Evolutionary conservation across 2,888 invertebrate genomes (phyloP).

Genomic region (Parnassius glacialis): DNA sequence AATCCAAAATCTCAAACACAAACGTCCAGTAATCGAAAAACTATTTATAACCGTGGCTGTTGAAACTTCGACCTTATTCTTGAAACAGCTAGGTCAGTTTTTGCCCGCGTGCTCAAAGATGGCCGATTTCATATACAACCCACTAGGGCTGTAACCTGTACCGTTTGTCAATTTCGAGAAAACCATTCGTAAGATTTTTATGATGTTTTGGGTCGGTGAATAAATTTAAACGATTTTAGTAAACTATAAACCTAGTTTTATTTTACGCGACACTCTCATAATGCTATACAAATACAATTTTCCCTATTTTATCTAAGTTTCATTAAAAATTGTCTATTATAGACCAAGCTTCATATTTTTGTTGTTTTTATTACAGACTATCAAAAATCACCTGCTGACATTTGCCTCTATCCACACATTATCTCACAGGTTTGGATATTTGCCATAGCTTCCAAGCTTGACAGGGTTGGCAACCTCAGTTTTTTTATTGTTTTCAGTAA

Average conservation of each 20-base stretch:
- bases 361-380: no score
- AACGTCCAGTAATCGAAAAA: constrained; percentile 34
- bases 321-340: no score
- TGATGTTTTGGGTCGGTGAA: constrained; percentile 12
- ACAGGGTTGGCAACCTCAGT: no score
- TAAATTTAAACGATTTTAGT: constrained; percentile 16
- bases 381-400: no score
- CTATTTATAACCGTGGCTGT: constrained; percentile 22
- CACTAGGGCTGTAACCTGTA: constrained; percentile 23
- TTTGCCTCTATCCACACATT: no score
- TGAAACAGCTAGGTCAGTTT: background rate
- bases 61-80: constrained; percentile 1
- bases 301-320: no score
- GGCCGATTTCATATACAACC: constrained; percentile 19
- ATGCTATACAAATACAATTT: no score
- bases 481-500: no score
- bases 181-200: constrained; percentile 23
- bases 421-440: no score
- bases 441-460: no score
- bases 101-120: background rate
- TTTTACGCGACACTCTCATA: constrained; percentile 5
- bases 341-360: no score
- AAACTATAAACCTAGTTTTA: constrained; percentile 1
- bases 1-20: constrained; percentile 35
- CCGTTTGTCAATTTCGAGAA: constrained; percentile 24